Evolutionary conservation across 1,140 invertebrate species (phyloP).

Genomic region (Aphelinus atriplicis): DNA sequence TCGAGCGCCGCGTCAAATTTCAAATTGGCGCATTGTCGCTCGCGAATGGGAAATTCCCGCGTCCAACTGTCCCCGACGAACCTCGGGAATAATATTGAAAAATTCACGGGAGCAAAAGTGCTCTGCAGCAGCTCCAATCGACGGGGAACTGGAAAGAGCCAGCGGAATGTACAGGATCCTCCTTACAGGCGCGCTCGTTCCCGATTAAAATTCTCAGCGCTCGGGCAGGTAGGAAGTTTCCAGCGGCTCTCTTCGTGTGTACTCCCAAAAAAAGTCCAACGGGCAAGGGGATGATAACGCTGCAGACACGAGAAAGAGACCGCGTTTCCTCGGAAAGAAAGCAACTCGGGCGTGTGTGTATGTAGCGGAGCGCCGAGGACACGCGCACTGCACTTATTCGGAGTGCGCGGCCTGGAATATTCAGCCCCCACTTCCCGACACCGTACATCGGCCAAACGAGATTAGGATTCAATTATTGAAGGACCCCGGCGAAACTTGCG

Average conservation of each 20-base stretch:
- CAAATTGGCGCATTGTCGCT: too few relatives aligned
- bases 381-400: not conserved
- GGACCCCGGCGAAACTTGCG: not conserved
- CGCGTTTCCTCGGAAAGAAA: not conserved
- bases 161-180: conserved; percentile 38
- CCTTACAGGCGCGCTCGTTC: conserved; percentile 35
- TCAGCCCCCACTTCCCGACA: not conserved
- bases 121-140: too few relatives aligned
- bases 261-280: not conserved
- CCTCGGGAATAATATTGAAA: too few relatives aligned
- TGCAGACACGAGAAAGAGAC: not conserved
- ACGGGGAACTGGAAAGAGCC: conserved; percentile 12
- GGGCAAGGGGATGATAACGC: too few relatives aligned
- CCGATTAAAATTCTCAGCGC: conserved; percentile 28
- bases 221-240: not conserved
- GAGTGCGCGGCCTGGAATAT: conserved; percentile 1
- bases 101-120: too few relatives aligned
- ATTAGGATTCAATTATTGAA: conserved; percentile 33
- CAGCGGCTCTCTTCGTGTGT: not conserved
- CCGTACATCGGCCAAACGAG: not conserved
- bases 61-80: too few relatives aligned
- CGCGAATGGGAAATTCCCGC: too few relatives aligned
- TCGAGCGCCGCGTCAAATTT: too few relatives aligned
- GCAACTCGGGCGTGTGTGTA: too few relatives aligned
- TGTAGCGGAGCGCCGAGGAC: too few relatives aligned